Conservation (phyloP, 1,140 invertebrate species). For the Bombus cullumanus region DNA sequence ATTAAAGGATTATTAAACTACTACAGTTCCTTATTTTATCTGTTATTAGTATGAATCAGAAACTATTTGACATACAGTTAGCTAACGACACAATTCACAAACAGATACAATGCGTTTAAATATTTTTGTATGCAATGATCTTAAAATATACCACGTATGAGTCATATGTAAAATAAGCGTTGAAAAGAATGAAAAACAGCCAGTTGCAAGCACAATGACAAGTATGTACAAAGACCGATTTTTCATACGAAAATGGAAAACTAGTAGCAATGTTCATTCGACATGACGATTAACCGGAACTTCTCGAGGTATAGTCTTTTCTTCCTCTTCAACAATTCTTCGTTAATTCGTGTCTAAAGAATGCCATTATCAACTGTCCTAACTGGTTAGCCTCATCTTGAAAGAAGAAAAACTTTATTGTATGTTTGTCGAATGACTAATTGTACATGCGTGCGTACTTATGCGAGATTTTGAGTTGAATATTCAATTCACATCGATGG, state of each 20-base stretch:
- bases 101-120: background rate
- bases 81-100: too few species aligned
- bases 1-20: background rate
- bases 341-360: background rate
- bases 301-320: background rate
- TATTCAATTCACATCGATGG: background rate
- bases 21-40: background rate
- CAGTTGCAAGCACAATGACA: background rate
- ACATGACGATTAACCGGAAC: background rate
- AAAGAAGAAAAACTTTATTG: background rate
- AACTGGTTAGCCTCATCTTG: background rate
- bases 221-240: background rate
- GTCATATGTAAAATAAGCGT: background rate
- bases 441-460: background rate
- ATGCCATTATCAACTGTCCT: background rate
- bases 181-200: background rate
- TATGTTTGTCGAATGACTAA: background rate
- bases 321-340: background rate
- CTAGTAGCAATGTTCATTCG: background rate
- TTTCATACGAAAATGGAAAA: background rate
- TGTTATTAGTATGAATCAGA: background rate
- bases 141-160: background rate
- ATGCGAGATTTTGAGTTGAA: too few species aligned
- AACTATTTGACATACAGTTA: background rate
- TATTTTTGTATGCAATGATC: background rate